Evolutionary conservation across 2,797 vertebrate species (phyloP).

Genomic region (Fistularia commersonii): DNA sequence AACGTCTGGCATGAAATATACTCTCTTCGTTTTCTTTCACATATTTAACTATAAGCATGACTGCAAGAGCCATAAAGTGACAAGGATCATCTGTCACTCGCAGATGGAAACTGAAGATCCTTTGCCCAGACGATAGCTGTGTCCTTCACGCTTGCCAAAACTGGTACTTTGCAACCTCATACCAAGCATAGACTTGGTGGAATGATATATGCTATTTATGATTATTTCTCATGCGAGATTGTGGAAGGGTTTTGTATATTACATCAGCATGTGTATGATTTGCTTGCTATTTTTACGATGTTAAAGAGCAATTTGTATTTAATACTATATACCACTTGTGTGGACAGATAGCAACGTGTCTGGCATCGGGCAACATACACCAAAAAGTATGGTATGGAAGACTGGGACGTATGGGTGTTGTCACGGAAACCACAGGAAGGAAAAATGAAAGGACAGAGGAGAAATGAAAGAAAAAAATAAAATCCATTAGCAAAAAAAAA

Average conservation of each 20-base stretch:
- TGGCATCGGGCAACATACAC: conserved; percentile 48
- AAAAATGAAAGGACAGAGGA: conserved; percentile 1
- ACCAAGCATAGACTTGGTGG: conserved; percentile 1
- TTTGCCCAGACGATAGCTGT: conserved; percentile 37
- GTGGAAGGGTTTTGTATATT: too few species aligned
- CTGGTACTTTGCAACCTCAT: conserved; percentile 12
- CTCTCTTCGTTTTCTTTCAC: conserved; percentile 46
- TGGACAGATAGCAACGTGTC: neutral
- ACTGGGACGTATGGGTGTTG: conserved; percentile 53
- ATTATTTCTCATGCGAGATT: too few species aligned
- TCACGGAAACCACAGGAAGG: conserved; percentile 41
- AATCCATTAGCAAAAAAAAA: neutral
- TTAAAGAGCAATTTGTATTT: too few species aligned
- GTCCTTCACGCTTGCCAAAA: conserved; percentile 64
- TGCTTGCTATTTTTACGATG: too few species aligned
- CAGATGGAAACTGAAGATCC: conserved; percentile 48
- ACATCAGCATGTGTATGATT: too few species aligned
- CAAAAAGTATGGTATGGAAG: conserved; percentile 51
- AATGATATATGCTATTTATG: too few species aligned
- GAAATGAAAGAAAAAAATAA: neutral
- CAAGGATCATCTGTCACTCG: conserved; percentile 54
- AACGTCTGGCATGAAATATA: conserved; percentile 53
- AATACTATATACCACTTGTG: too few species aligned
- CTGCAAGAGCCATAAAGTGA: conserved; percentile 56
- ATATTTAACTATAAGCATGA: conserved; percentile 59